phyloP scores from a whole-genome alignment of 2,888 invertebrate genomes.

The Adelphocoris suturalis region DNA sequence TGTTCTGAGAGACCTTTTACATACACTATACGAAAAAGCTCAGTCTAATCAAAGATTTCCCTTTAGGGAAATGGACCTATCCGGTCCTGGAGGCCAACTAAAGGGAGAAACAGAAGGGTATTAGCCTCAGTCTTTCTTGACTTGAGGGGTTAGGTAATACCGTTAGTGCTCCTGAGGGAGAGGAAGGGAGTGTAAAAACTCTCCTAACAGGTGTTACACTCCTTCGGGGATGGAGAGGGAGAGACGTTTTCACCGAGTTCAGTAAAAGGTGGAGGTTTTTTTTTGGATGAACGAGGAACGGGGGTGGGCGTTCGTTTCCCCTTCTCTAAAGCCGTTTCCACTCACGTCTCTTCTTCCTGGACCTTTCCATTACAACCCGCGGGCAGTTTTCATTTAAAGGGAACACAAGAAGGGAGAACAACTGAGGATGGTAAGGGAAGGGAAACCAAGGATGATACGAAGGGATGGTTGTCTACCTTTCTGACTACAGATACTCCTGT shows the following conservation, averaged over 20 bases:
- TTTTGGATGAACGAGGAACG: background rate
- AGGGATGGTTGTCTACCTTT: slow-evolving; percentile 28
- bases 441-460: background rate
- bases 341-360: slow-evolving; percentile 31
- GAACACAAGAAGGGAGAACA: slow-evolving; percentile 7
- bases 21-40: no score
- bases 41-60: slow-evolving; percentile 12
- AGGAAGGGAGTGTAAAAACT: slow-evolving; percentile 51
- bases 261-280: background rate
- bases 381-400: slow-evolving; percentile 39
- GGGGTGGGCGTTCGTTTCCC: background rate
- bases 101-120: slow-evolving; percentile 32
- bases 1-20: no score
- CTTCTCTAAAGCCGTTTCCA: slow-evolving; percentile 21
- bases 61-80: slow-evolving; percentile 34
- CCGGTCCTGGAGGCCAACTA: background rate
- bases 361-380: slow-evolving; percentile 40
- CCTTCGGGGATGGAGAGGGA: background rate
- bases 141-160: slow-evolving; percentile 52
- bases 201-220: slow-evolving; percentile 60
- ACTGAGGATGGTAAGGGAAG: background rate
- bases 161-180: slow-evolving; percentile 53
- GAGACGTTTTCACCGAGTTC: slow-evolving; percentile 34
- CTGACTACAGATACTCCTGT: slow-evolving; percentile 37
- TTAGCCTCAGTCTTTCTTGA: slow-evolving; percentile 51